Evolutionary conservation across 2,888 invertebrate species (phyloP).

Genomic region (Hesperia comma): DNA sequence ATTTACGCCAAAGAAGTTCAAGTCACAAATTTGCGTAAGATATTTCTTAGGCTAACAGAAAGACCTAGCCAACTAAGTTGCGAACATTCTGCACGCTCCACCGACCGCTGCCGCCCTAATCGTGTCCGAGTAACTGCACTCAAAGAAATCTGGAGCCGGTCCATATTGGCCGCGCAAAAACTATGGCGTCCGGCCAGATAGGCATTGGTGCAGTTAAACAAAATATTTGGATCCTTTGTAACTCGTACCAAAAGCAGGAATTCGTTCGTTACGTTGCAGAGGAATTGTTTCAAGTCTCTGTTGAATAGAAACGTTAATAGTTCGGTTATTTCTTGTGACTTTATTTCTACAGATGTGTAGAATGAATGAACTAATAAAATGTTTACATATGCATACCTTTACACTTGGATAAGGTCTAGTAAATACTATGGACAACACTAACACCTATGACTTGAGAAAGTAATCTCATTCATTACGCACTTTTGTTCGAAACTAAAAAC

Average conservation of each 20-base stretch:
- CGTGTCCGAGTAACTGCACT: background rate
- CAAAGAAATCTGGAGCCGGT: slow-evolving; percentile 13
- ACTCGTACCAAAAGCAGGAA: background rate
- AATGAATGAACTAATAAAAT: too few species aligned
- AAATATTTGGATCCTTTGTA: slow-evolving; percentile 8
- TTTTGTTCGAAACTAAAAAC: too few species aligned
- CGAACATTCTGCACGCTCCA: background rate
- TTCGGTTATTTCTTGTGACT: background rate
- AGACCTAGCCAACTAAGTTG: slow-evolving; percentile 7
- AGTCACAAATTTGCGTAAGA: background rate
- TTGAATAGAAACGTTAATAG: slow-evolving; percentile 4
- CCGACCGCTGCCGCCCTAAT: background rate
- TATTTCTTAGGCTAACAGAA: background rate
- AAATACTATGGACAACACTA: too few species aligned
- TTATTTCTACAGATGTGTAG: too few species aligned
- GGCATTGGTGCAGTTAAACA: background rate
- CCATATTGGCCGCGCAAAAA: slow-evolving; percentile 7
- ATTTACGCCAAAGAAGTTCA: too few species aligned
- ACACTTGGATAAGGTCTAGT: too few species aligned
- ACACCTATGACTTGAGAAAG: too few species aligned
- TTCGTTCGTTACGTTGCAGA: background rate
- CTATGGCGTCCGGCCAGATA: slow-evolving; percentile 17
- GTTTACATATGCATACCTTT: too few species aligned
- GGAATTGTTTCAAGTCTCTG: background rate
- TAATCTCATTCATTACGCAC: too few species aligned